These are phyloP conservation scores for Procavia capensis DNA, from an alignment of 2,113 vertebrate genomes.

Conservation along the genomic window DNA sequence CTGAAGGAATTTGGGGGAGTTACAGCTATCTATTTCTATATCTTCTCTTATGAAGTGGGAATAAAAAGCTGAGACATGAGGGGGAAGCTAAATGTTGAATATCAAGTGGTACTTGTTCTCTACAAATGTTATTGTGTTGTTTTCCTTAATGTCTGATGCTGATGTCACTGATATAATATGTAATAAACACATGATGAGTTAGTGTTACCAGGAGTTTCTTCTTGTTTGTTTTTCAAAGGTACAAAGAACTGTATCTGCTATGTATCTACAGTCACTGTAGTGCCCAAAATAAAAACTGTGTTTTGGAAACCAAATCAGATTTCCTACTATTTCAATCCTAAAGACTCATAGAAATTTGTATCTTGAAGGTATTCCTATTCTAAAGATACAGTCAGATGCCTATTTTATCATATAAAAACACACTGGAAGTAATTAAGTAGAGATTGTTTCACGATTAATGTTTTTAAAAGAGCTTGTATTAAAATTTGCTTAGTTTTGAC, in stretches of 20 bases:
- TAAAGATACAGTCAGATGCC: not conserved
- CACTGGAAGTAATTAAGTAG: not conserved
- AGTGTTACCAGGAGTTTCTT: not conserved
- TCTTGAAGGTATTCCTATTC: not conserved
- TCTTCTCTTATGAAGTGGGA: not conserved
- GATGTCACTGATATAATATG: conserved; percentile 18
- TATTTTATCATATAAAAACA: not conserved
- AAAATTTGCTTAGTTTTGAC: conserved; percentile 12
- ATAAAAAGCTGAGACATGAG: not conserved
- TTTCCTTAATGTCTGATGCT: not conserved
- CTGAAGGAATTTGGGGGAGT: not conserved
- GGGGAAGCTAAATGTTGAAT: not conserved
- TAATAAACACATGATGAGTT: not conserved
- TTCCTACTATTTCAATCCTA: not conserved
- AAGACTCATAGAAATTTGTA: conserved; percentile 15
- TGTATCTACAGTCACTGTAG: not conserved
- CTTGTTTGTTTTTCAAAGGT: not conserved
- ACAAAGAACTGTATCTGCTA: not conserved
- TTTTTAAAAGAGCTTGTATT: conserved; percentile 15
- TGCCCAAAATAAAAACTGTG: not conserved
- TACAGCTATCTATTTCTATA: not conserved
- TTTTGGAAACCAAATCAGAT: not conserved
- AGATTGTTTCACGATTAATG: not conserved
- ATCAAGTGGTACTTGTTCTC: not conserved
- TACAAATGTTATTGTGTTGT: not conserved